These are phyloP conservation scores for Tiliacea aurago DNA, from an alignment of 2,888 invertebrate genomes.

Conservation along the genomic window DNA sequence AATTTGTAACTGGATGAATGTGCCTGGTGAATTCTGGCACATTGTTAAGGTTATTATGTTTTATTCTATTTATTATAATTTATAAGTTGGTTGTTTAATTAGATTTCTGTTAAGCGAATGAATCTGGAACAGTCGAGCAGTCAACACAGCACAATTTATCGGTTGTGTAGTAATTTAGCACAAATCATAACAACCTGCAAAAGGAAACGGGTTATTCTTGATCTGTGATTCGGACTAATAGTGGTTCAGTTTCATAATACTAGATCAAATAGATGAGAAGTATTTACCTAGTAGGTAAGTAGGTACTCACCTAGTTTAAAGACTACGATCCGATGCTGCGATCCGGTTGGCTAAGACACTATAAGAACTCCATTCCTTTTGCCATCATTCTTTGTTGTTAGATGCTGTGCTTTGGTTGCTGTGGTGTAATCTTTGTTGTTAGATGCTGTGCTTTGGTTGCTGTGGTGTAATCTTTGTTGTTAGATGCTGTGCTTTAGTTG, in stretches of 20 bases:
- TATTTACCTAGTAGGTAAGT: no score
- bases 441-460: no score
- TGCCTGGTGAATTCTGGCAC: neutral
- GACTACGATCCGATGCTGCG: neutral
- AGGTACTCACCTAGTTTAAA: no score
- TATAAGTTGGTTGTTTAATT: neutral
- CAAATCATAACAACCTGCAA: conserved; percentile 10
- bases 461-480: no score
- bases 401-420: no score
- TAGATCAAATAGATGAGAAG: neutral
- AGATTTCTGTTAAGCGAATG: neutral
- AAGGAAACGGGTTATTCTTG: conserved; percentile 26
- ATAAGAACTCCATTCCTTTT: no score
- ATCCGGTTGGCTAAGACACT: neutral
- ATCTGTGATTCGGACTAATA: conserved; percentile 6
- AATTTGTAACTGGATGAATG: neutral
- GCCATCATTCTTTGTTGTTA: no score
- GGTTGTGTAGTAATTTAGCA: conserved; percentile 19
- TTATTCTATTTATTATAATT: no score
- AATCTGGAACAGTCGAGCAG: conserved; percentile 6
- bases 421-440: no score
- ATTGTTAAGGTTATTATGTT: neutral
- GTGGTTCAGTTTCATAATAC: conserved; percentile 16
- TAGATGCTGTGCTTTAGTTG: no score
- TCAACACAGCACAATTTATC: conserved; percentile 8